phyloP scores from a whole-genome alignment of 2,888 invertebrate genomes.

The Chalcosyrphus nemorum region DNA sequence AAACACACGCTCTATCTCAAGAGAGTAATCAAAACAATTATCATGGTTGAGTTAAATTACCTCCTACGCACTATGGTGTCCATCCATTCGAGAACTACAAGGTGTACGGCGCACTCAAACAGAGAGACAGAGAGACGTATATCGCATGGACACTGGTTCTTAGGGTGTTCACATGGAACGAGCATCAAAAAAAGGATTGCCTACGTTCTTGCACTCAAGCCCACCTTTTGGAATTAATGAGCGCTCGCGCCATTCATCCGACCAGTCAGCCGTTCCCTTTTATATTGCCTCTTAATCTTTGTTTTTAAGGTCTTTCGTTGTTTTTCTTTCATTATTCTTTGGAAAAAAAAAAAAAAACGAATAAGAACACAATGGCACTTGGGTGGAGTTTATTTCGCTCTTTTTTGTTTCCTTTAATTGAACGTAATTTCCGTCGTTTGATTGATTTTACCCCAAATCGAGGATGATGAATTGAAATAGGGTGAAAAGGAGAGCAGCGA shows the following conservation, averaged over 20 bases:
- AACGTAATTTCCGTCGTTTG: slow-evolving; percentile 50
- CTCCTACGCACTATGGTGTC: slow-evolving; percentile 37
- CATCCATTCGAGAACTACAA: slow-evolving; percentile 10
- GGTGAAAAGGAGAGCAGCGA: background rate
- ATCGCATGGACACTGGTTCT: slow-evolving; percentile 7
- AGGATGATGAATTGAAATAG: slow-evolving; percentile 24
- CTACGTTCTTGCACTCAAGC: slow-evolving; percentile 46
- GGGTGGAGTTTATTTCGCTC: slow-evolving; percentile 4
- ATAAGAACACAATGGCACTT: slow-evolving; percentile 41
- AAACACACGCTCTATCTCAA: slow-evolving; percentile 13
- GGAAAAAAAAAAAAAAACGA: no score
- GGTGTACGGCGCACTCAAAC: slow-evolving; percentile 11
- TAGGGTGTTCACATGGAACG: slow-evolving; percentile 29
- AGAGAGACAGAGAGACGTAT: no score
- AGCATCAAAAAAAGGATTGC: slow-evolving; percentile 25
- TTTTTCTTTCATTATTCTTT: background rate
- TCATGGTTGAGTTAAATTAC: slow-evolving; percentile 51
- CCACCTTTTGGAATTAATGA: slow-evolving; percentile 66
- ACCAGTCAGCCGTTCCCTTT: slow-evolving; percentile 33
- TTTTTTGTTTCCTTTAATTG: slow-evolving; percentile 22
- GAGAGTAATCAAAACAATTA: slow-evolving; percentile 59
- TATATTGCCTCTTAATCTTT: slow-evolving; percentile 10
- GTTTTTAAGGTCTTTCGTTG: slow-evolving; percentile 17
- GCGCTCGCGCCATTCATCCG: background rate
- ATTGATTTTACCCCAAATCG: slow-evolving; percentile 42